A percentile compares a stretch with the other conserved stretches of the same genome.
Conservation (phyloP, 2,797 vertebrate species). For the Psittacula derbiana region DNA sequence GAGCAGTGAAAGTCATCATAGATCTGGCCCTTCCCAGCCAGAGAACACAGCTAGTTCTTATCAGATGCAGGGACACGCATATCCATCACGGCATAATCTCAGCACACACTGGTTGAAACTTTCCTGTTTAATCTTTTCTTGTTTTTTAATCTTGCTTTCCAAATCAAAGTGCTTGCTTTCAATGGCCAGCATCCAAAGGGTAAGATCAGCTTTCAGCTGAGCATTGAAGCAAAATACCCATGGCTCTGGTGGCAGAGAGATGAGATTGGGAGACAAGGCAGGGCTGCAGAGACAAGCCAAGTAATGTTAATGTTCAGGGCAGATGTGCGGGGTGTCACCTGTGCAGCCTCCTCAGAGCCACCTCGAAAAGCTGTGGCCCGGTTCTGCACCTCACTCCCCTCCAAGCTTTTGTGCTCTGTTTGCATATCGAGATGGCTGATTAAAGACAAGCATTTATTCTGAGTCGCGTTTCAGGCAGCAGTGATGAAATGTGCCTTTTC, state of each 20-base stretch:
- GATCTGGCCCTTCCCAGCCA: neutral
- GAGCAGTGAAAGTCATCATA: neutral
- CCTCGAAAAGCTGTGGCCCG: neutral
- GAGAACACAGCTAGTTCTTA: neutral
- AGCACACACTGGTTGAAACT: neutral
- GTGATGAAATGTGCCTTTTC: slow-evolving; percentile 62
- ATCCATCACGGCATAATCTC: slow-evolving; percentile 8
- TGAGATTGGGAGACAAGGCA: neutral
- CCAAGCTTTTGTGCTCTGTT: neutral
- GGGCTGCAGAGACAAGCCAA: neutral
- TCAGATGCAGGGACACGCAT: neutral
- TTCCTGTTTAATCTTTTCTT: slow-evolving; percentile 9
- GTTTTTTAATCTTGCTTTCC: slow-evolving; percentile 19
- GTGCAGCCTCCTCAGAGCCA: neutral
- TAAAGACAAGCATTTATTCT: slow-evolving; percentile 32
- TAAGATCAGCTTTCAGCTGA: slow-evolving; percentile 26
- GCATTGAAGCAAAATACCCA: neutral
- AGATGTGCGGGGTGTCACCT: neutral
- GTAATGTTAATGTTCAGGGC: neutral
- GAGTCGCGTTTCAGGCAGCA: neutral
- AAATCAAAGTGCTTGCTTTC: neutral
- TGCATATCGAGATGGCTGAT: slow-evolving; percentile 27
- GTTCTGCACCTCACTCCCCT: neutral
- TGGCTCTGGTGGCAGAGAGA: neutral
- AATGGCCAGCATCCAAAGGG: neutral